A percentile compares a stretch with the other conserved stretches of the same genome.
These are phyloP conservation scores for Dynastes hyllus DNA, from an alignment of 2,888 invertebrate genomes.

Conservation along the genomic window DNA sequence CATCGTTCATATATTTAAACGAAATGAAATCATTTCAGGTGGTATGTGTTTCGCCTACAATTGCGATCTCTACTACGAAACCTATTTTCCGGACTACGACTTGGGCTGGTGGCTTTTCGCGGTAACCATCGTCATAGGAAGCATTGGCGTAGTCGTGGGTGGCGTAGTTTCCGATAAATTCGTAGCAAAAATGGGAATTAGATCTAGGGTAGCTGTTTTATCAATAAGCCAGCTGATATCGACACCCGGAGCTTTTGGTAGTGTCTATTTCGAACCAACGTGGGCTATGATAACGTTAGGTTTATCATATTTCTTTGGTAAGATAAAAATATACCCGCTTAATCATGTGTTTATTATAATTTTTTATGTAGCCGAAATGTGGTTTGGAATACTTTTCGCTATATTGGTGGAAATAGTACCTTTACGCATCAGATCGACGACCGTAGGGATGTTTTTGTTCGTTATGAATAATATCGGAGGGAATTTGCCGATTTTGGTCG, in stretches of 20 bases:
- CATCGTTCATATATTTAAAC: background rate
- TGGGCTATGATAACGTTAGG: constrained; percentile 92
- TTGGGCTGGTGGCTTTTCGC: constrained; percentile 93
- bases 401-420: constrained; percentile 93
- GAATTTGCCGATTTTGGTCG: constrained; percentile 90
- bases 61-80: constrained; percentile 90
- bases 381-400: constrained; percentile 94
- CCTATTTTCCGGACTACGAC: constrained; percentile 91
- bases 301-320: constrained; percentile 91
- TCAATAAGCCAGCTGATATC: constrained; percentile 89
- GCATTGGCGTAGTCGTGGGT: constrained; percentile 83
- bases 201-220: constrained; percentile 85
- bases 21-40: constrained; percentile 71
- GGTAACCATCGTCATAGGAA: constrained; percentile 89
- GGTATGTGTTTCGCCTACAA: constrained; percentile 95
- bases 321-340: constrained; percentile 62
- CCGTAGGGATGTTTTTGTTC: constrained; percentile 90
- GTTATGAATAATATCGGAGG: constrained; percentile 96
- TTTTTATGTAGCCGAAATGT: constrained; percentile 85
- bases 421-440: constrained; percentile 85
- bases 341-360: too few species aligned
- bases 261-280: constrained; percentile 85
- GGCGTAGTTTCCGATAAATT: constrained; percentile 89
- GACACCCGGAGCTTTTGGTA: constrained; percentile 89
- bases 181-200: constrained; percentile 89